Conservation (phyloP, 1,140 invertebrate genomes). For the Atta colombica region DNA sequence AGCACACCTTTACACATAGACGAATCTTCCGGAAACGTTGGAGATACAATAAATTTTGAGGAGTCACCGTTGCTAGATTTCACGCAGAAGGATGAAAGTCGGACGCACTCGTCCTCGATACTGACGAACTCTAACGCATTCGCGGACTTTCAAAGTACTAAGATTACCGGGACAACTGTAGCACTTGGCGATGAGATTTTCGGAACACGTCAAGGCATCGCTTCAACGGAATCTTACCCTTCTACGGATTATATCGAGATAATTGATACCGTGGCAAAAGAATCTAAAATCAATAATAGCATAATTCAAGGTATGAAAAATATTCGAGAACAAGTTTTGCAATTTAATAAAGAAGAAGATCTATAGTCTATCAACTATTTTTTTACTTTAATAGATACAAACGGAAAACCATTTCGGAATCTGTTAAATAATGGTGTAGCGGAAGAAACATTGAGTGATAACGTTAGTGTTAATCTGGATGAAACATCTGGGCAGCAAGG, state of each 20-base stretch:
- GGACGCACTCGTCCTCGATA: constrained; percentile 16
- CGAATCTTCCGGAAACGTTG: background rate
- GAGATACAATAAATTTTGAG: constrained; percentile 59
- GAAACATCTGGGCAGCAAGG: background rate
- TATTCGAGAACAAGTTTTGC: constrained; percentile 1
- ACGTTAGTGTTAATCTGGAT: constrained; percentile 1
- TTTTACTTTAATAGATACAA: no score
- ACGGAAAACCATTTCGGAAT: background rate
- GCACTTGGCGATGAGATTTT: background rate
- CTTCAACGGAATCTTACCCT: constrained; percentile 9
- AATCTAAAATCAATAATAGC: background rate
- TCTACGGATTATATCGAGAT: background rate
- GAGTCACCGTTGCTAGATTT: constrained; percentile 68
- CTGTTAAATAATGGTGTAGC: background rate
- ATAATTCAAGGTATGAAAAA: background rate
- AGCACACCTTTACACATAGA: background rate
- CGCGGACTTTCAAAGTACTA: background rate
- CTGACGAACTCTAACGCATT: constrained; percentile 35
- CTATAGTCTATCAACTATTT: no score
- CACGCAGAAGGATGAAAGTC: constrained; percentile 51
- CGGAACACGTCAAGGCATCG: background rate
- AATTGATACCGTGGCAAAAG: background rate
- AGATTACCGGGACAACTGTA: constrained; percentile 16
- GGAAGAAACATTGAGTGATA: background rate
- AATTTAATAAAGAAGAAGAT: no score